Percentiles rank a stretch among this genome's conserved stretches.
phyloP scores from a whole-genome alignment of 2,113 vertebrate genomes.

The Dromas ardeola region DNA sequence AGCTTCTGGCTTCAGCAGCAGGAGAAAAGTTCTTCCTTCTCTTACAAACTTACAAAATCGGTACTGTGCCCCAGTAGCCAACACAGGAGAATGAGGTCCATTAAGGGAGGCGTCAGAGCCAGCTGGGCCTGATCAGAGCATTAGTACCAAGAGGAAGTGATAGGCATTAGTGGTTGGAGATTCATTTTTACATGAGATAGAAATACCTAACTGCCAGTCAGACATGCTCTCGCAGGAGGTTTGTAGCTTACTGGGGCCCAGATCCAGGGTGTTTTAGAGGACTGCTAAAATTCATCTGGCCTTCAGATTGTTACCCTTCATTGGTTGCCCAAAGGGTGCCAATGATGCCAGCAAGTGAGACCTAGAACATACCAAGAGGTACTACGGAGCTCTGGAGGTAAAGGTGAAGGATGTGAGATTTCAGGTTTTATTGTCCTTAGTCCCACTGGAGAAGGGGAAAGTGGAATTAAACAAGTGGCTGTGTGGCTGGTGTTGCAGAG shows the following conservation, averaged over 20 bases:
- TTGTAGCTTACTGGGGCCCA: not conserved
- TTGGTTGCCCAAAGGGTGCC: not conserved
- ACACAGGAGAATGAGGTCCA: not conserved
- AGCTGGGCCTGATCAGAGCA: not conserved
- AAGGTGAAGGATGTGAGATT: not conserved
- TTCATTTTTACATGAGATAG: not conserved
- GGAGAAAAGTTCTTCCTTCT: not conserved
- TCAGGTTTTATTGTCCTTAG: not conserved
- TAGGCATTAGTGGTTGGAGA: not conserved
- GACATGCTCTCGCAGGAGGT: not conserved
- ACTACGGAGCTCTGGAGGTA: not conserved
- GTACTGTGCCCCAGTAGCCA: not conserved
- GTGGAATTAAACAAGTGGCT: not conserved
- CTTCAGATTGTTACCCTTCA: not conserved
- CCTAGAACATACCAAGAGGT: not conserved
- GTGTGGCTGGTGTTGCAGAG: not conserved
- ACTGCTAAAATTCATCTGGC: not conserved
- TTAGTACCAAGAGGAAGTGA: not conserved
- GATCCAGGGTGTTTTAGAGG: not conserved
- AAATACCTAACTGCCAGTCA: not conserved
- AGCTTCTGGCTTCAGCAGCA: not conserved
- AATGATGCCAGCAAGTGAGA: rapidly evolving
- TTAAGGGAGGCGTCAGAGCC: not conserved
- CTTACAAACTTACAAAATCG: not conserved
- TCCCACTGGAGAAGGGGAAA: not conserved